These are phyloP conservation scores for Asobara japonica DNA, from an alignment of 1,140 invertebrate species.

Conservation along the genomic window DNA sequence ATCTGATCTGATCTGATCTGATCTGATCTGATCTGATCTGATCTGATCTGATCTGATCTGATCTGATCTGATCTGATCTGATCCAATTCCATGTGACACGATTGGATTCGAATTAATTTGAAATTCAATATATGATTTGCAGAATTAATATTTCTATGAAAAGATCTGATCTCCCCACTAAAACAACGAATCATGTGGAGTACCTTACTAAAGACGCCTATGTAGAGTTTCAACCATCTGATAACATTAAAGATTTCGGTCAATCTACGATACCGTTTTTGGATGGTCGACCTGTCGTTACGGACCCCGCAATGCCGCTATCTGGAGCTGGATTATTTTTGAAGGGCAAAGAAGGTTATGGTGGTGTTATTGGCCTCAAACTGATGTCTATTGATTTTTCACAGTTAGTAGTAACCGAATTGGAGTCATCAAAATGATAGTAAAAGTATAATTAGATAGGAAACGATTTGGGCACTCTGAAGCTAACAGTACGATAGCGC, in stretches of 20 bases:
- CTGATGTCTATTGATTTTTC: not conserved
- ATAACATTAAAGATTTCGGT: conserved; percentile 4
- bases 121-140: too few relatives aligned
- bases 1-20: too few relatives aligned
- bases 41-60: too few relatives aligned
- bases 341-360: not conserved
- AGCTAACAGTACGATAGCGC: too few relatives aligned
- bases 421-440: too few relatives aligned
- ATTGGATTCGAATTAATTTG: too few relatives aligned
- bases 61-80: too few relatives aligned
- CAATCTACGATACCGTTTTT: not conserved
- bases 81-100: too few relatives aligned
- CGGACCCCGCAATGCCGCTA: not conserved
- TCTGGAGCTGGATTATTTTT: not conserved
- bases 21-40: too few relatives aligned
- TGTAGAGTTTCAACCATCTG: not conserved
- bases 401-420: not conserved
- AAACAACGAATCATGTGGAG: not conserved
- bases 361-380: conserved; percentile 10
- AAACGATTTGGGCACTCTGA: too few relatives aligned
- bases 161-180: not conserved
- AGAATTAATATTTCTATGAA: not conserved
- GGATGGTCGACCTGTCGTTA: not conserved
- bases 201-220: not conserved
- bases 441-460: too few relatives aligned